Evolutionary conservation across 2,113 vertebrate species (phyloP).

Genomic region (Tragelaphus buxtoni): DNA sequence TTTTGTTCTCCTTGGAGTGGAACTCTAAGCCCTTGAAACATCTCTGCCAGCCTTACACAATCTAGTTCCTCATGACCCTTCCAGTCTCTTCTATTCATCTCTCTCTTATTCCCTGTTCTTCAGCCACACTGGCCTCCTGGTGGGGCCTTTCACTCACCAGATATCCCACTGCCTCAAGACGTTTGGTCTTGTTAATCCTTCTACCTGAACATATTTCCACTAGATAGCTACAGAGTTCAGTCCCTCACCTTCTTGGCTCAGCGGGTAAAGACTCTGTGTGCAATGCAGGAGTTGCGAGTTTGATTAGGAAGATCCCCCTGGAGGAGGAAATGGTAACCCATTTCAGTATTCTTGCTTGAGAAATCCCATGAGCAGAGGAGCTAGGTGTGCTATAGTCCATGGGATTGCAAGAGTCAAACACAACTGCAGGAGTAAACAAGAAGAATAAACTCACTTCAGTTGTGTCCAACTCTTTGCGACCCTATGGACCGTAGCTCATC

Average conservation of each 20-base stretch:
- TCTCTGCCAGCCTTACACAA: neutral
- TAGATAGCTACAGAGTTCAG: neutral
- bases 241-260: neutral
- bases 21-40: neutral
- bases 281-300: neutral
- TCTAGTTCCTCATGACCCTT: no score
- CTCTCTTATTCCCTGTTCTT: neutral
- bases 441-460: neutral
- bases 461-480: neutral
- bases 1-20: neutral
- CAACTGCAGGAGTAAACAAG: neutral
- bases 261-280: neutral
- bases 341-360: neutral
- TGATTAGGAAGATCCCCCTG: neutral
- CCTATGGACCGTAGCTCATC: neutral
- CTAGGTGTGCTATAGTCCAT: neutral
- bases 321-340: neutral
- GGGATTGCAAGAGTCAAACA: neutral
- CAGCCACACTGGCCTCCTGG: neutral
- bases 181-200: neutral
- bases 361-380: neutral
- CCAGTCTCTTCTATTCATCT: neutral
- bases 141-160: neutral
- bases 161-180: neutral
- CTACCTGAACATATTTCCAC: neutral